Conservation (phyloP, 2,797 vertebrate species). For the Sitta carolinensis region DNA sequence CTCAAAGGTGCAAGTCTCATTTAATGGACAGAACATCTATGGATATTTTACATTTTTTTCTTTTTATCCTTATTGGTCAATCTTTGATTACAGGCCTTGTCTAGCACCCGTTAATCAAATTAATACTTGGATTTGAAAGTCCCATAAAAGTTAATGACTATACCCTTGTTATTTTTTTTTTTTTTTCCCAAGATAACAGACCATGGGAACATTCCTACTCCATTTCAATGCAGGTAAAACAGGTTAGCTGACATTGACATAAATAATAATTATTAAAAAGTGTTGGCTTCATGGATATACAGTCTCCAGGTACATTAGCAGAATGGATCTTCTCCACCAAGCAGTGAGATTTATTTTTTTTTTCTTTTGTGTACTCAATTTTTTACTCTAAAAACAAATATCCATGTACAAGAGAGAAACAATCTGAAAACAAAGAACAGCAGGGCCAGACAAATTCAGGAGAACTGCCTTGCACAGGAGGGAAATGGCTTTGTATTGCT, state of each 20-base stretch:
- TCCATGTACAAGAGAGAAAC: not conserved
- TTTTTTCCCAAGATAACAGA: not conserved
- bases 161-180: not conserved
- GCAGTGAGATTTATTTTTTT: not conserved
- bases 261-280: not conserved
- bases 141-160: not conserved
- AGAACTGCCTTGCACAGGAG: not conserved
- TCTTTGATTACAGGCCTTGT: not conserved
- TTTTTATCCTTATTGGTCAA: not conserved
- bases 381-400: not conserved
- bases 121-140: not conserved
- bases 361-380: not conserved
- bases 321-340: not conserved
- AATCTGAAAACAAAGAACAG: not conserved
- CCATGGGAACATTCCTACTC: not conserved
- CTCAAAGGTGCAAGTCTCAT: not conserved
- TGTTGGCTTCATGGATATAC: accelerated
- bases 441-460: not conserved
- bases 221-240: conserved; percentile 10
- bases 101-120: not conserved
- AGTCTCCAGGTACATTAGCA: not conserved
- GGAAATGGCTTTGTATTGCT: not conserved
- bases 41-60: not conserved
- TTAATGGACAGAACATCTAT: not conserved
- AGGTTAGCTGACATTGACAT: not conserved